Base-by-base conservation (phyloP, 2,113 vertebrate genomes). In the Sturnira hondurensis region DNA sequence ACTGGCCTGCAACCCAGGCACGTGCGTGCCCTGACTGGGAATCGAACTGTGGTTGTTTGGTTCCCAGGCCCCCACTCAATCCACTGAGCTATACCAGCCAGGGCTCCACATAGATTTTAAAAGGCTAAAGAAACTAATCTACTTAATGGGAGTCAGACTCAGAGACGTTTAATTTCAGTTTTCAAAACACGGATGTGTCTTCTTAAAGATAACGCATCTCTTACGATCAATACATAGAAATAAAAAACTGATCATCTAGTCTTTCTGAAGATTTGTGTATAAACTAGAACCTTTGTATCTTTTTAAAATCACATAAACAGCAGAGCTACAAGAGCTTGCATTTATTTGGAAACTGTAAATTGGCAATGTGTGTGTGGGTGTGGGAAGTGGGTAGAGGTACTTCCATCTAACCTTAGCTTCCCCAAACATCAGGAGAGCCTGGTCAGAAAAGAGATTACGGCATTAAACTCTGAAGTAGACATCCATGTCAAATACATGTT, bases 251-350 rank as follows among this genome's bases (percentile, higher is more conserved):
- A 85, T 82, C 22, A 78, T 41, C 19, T 89, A 24, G 4, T n/a
- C 50, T 94, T 80, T 96, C 63, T 91, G 43, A 83, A 87, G 81
- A 26, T 82, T 38, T 82, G 38, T 67, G 41, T 91, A 81, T 73
- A 90, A 61, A 77, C 24, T 43, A 65, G 38, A 76, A 78, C 19
- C 31, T 94, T 77, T 84, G 63, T 19, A 38, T 20, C 22, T 82
- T 77, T 91, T 81, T 80, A 67, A 73, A 96, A 77, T 56, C 26
- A 78, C 71, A 88, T 78, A 77, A 61, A 70, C 67, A 77, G 85
- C 33, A 63, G 45, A 92, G 20, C 38, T 68, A 58, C 71, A 80
- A 77, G 58, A 58, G 28, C 74, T 50, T 58, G 86, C 31, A 65
- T 80, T 73, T 91, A 93, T 74, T 81, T 65, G 63, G 47, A 68